These are phyloP conservation scores for Atherinomorus stipes DNA, from an alignment of 2,113 vertebrate genomes.

Conservation along the genomic window DNA sequence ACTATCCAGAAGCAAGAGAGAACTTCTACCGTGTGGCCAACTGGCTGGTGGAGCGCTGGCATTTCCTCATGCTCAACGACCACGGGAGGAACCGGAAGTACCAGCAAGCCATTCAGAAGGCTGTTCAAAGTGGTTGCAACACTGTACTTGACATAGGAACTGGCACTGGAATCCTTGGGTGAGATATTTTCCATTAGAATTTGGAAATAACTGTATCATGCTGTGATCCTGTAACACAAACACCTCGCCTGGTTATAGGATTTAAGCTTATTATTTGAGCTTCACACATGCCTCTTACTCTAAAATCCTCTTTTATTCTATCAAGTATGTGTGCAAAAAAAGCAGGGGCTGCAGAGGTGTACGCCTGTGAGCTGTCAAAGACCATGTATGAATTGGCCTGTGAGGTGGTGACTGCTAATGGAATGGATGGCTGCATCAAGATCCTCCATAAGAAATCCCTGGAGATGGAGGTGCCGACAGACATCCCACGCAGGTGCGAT, in stretches of 20 bases:
- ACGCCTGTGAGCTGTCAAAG: conserved; percentile 95
- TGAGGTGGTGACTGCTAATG: conserved; percentile 91
- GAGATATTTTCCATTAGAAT: conserved; percentile 56
- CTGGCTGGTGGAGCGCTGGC: conserved; percentile 99
- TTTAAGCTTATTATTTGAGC: neutral
- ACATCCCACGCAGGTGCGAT: conserved; percentile 91
- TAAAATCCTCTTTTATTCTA: conserved; percentile 36
- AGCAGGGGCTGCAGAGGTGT: conserved; percentile 89
- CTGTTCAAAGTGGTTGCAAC: conserved; percentile 85
- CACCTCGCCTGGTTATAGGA: neutral
- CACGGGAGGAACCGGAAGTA: conserved; percentile 90
- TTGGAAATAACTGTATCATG: neutral
- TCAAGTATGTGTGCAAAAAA: conserved; percentile 95
- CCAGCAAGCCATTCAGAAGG: conserved; percentile 90
- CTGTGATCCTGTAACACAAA: neutral
- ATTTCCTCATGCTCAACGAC: conserved; percentile 98
- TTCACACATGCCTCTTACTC: neutral
- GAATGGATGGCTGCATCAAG: conserved; percentile 88
- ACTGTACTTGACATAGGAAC: conserved; percentile 96
- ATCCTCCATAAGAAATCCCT: conserved; percentile 95
- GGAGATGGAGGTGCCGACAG: conserved; percentile 92
- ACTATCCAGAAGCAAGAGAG: conserved; percentile 92
- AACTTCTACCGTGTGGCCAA: conserved; percentile 98
- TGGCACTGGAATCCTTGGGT: conserved; percentile 97
- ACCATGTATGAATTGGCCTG: conserved; percentile 96